Evolutionary conservation across 2,888 invertebrate species (phyloP), one percentile per base, ranked within the genome.

Genomic region (Hydraecia micacea): DNA sequence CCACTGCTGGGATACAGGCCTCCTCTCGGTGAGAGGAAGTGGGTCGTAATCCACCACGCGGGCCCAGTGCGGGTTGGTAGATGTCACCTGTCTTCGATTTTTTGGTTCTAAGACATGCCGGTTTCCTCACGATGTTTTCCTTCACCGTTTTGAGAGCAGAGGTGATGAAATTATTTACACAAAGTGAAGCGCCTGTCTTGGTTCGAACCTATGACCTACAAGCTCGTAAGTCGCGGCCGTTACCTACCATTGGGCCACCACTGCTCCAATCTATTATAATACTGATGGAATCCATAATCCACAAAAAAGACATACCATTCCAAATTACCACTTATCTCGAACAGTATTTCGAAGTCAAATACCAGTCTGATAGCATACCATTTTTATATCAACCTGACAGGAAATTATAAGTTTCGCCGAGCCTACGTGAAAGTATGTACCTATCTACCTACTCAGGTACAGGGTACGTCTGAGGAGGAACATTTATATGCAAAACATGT

Each of bases 381-480:
- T 73, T 77, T 83, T 76, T 74, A 75, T 73, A 63, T 81, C 36
- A 79, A 77, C 77, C 39, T 78, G 85, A 79, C 86, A 85, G 88
- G 84, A 87, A 86, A 84, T 85, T 82, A 86, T 86, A 80, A 82
- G 69, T 83, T 88, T 89, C 81, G 80, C 74, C 58, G 65, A 65
- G 79, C 42, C 49, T 84, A 87, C 89, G 89, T 89, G 88, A 81
- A 83, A 89, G 81, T 78, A 89, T 89, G 87, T 82, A 70, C 74
- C 21, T 79, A 55, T 5, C 36, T 28, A 74, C 60, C 52, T 63
- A 71, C 55, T 39, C 58, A 74, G 65, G 39, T 68, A 70, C 42
- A 52, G 25, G 58, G 8, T 67, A 71, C 6, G 71, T 76, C 68
- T 75, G 73, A 67, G 60, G 58, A 36, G 36, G 55, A 13, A 76